A percentile compares a stretch with the other conserved stretches of the same genome.
phyloP scores from a whole-genome alignment of 2,797 vertebrate genomes.

The Pangasius sanitwongsei region DNA sequence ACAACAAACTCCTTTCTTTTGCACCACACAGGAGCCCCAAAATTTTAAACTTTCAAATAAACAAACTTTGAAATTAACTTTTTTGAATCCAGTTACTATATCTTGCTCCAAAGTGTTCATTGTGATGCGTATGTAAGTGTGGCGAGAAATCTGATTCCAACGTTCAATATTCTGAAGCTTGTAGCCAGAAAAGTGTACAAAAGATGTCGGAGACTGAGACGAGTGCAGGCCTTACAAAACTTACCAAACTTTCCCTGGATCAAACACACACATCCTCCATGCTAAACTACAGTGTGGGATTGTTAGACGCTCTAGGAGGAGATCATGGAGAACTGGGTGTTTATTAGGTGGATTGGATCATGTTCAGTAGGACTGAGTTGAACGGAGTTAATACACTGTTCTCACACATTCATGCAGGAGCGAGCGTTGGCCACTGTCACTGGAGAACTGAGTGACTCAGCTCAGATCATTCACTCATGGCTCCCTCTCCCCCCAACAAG shows the following conservation, averaged over 20 bases:
- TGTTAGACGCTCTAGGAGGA: not conserved
- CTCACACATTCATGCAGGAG: slow-evolving; percentile 30
- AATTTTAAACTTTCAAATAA: not conserved
- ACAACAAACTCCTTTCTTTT: not conserved
- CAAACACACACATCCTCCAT: not conserved
- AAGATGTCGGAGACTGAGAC: not conserved
- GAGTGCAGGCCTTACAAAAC: not conserved
- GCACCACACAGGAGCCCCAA: not conserved
- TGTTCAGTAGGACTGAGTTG: slow-evolving; percentile 62
- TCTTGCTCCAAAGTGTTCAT: not conserved
- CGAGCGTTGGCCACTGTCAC: not conserved
- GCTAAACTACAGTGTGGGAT: not conserved
- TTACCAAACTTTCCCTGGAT: not conserved
- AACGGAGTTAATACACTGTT: slow-evolving; percentile 40
- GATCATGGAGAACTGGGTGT: slow-evolving; percentile 17
- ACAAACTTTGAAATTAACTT: not conserved
- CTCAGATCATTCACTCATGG: not conserved
- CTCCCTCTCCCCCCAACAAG: not conserved
- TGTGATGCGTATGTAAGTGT: not conserved
- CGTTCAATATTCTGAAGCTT: not conserved
- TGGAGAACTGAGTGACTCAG: slow-evolving; percentile 24
- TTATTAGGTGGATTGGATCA: slow-evolving; percentile 69
- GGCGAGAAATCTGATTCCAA: too few relatives aligned
- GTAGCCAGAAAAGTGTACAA: not conserved
- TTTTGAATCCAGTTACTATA: not conserved